A percentile compares a stretch with the other conserved stretches of the same genome.
These are phyloP conservation scores for Haliaeetus leucogaster DNA, from an alignment of 2,113 vertebrate genomes.

Conservation along the genomic window DNA sequence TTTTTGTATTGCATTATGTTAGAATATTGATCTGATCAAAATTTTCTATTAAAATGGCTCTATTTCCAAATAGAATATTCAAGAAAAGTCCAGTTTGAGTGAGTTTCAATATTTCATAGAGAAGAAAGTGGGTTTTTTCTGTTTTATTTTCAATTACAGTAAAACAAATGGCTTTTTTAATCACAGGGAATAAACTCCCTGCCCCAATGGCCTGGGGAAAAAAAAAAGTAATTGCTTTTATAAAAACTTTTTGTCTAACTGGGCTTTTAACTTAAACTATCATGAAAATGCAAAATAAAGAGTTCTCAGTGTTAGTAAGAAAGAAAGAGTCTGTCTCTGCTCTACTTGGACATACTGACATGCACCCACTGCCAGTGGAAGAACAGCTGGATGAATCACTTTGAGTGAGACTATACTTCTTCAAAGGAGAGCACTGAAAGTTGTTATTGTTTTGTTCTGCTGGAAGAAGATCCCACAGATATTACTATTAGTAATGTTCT, in stretches of 20 bases:
- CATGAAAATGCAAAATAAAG: neutral
- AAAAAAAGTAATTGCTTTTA: neutral
- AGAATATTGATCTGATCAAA: neutral
- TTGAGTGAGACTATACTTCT: neutral
- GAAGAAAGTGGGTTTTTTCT: accelerated
- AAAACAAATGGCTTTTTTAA: neutral
- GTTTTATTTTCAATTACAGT: neutral
- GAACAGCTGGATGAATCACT: neutral
- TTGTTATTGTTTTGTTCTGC: neutral
- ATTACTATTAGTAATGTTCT: neutral
- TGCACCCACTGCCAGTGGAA: neutral
- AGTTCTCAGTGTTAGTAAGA: neutral
- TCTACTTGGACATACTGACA: neutral
- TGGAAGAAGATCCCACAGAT: neutral
- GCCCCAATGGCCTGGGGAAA: accelerated
- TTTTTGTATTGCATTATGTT: neutral
- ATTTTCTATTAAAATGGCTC: neutral
- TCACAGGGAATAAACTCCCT: neutral
- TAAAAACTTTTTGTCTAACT: neutral
- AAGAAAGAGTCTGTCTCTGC: neutral
- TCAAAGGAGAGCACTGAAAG: neutral
- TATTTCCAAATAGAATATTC: neutral
- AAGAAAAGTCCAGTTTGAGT: neutral
- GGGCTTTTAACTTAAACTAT: neutral
- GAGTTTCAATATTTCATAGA: neutral